These are phyloP conservation scores for Dicrostonyx torquatus DNA, from an alignment of 2,797 vertebrate species.

Conservation along the genomic window DNA sequence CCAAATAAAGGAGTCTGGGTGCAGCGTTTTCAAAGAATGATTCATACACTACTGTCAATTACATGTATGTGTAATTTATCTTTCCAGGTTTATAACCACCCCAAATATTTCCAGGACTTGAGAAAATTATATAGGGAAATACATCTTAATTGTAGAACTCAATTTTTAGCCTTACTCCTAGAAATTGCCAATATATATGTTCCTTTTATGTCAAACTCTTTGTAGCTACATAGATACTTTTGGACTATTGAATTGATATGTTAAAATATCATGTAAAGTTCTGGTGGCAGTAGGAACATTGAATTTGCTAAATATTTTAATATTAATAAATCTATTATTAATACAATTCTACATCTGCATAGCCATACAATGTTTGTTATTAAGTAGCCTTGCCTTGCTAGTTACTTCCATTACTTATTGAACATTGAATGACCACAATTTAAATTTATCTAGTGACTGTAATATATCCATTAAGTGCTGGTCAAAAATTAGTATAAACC, in stretches of 20 bases:
- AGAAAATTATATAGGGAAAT: background rate
- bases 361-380: background rate
- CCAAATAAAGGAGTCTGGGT: background rate
- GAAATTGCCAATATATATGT: background rate
- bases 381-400: background rate
- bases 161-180: background rate
- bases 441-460: slow-evolving; percentile 18
- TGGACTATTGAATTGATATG: background rate
- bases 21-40: background rate
- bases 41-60: background rate
- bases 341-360: background rate
- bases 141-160: background rate
- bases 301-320: slow-evolving; percentile 22
- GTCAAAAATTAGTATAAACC: background rate
- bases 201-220: background rate
- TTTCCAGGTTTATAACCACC: background rate
- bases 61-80: background rate
- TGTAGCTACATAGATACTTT: slow-evolving; percentile 5
- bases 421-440: background rate
- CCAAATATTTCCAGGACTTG: background rate
- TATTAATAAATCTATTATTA: slow-evolving; percentile 14
- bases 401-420: background rate
- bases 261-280: slow-evolving; percentile 30
- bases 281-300: background rate
- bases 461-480: background rate